Evolutionary conservation across 2,888 invertebrate species (phyloP).

Genomic region (Rapana venosa): DNA sequence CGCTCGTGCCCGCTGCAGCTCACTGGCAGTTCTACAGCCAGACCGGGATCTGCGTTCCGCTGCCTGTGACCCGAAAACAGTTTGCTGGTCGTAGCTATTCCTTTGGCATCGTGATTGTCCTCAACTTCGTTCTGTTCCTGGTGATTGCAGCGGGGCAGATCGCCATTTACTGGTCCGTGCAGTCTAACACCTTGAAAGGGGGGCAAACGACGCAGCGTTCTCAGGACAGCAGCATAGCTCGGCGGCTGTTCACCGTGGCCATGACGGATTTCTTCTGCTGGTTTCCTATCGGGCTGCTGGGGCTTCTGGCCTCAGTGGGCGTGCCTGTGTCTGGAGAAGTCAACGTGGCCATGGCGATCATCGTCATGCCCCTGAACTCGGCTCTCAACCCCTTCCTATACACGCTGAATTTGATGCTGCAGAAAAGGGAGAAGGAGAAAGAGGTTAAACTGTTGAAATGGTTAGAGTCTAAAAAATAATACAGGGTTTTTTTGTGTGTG

Average conservation of each 20-base stretch:
- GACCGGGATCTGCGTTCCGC: constrained; percentile 73
- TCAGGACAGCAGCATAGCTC: not conserved
- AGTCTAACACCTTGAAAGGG: not conserved
- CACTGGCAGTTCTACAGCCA: constrained; percentile 67
- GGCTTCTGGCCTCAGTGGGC: constrained; percentile 13
- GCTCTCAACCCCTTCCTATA: constrained; percentile 39
- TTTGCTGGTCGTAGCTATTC: constrained; percentile 76
- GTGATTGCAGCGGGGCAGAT: not conserved
- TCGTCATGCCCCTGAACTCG: constrained; percentile 37
- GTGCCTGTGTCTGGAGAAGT: not conserved
- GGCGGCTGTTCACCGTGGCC: constrained; percentile 19
- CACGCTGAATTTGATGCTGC: constrained; percentile 23
- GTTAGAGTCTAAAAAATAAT: not conserved
- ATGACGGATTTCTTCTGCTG: constrained; percentile 21
- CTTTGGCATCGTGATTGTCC: constrained; percentile 71
- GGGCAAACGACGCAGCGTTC: not conserved
- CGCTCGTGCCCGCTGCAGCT: constrained; percentile 60
- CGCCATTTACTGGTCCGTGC: not conserved
- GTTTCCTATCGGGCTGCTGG: constrained; percentile 32
- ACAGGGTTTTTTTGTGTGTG: constrained; percentile 70
- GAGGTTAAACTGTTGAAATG: not conserved
- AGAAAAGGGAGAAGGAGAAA: not conserved
- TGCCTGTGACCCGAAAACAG: constrained; percentile 73
- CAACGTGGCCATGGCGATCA: constrained; percentile 11
- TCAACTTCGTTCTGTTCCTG: constrained; percentile 72